A percentile compares a stretch with the other conserved stretches of the same genome.
phyloP scores from a whole-genome alignment of 2,888 invertebrate genomes.

The Gandaritis pyraliata region DNA sequence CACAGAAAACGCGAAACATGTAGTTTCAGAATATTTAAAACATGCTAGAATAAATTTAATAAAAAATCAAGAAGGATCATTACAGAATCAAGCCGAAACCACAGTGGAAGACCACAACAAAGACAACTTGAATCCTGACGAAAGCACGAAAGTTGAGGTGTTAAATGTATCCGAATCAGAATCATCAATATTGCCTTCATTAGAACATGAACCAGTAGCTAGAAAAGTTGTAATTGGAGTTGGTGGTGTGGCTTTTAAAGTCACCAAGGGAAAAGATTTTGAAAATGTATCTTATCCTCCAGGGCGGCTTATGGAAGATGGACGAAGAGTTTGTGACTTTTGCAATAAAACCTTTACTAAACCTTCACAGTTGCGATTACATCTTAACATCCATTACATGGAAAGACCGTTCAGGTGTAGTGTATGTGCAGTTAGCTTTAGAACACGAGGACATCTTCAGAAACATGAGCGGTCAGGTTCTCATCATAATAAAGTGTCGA shows the following conservation, averaged over 20 bases:
- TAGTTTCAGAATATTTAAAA: slow-evolving; percentile 87
- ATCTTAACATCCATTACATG: slow-evolving; percentile 98
- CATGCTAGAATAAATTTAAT: slow-evolving; percentile 81
- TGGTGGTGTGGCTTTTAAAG: slow-evolving; percentile 85
- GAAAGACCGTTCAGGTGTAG: slow-evolving; percentile 96
- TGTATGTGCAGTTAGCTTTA: slow-evolving; percentile 95
- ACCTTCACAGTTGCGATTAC: slow-evolving; percentile 94
- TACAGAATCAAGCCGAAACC: slow-evolving; percentile 62
- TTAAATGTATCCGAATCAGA: slow-evolving; percentile 62
- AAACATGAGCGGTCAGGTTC: slow-evolving; percentile 96
- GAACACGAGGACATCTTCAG: slow-evolving; percentile 95
- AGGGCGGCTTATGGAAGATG: slow-evolving; percentile 87
- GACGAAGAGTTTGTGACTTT: slow-evolving; percentile 91
- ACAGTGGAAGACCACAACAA: slow-evolving; percentile 59
- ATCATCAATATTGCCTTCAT: slow-evolving; percentile 60
- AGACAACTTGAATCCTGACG: slow-evolving; percentile 61
- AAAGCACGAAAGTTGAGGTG: slow-evolving; percentile 61
- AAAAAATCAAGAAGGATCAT: slow-evolving; percentile 68
- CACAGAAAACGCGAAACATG: slow-evolving; percentile 85
- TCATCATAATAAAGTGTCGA: slow-evolving; percentile 96
- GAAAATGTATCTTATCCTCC: slow-evolving; percentile 76
- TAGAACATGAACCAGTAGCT: slow-evolving; percentile 79
- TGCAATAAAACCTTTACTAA: slow-evolving; percentile 97
- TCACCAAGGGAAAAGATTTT: slow-evolving; percentile 82
- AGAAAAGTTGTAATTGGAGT: slow-evolving; percentile 86